These are phyloP conservation scores for Drosophila kuntzei DNA, from an alignment of 2,888 invertebrate species.

Conservation along the genomic window DNA sequence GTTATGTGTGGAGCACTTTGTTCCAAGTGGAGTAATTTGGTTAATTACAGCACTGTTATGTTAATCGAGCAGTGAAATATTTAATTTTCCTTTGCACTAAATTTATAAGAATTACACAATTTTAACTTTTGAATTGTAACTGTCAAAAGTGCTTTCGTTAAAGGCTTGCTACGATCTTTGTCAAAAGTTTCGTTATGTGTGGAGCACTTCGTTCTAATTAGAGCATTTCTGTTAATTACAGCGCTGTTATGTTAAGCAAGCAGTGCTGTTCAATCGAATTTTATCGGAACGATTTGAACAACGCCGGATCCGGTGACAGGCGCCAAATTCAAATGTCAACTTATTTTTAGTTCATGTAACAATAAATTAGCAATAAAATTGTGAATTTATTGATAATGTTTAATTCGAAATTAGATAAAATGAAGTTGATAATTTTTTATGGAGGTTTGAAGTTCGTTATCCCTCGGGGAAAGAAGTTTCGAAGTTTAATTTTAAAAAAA, in stretches of 20 bases:
- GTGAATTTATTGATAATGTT: no score
- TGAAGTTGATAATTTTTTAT: no score
- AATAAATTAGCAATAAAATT: no score
- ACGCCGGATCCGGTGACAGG: no score
- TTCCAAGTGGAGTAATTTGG: conserved; percentile 16
- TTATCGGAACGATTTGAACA: no score
- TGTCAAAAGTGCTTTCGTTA: neutral
- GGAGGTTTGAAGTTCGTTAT: no score
- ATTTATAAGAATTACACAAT: conserved; percentile 1
- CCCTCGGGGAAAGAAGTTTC: no score
- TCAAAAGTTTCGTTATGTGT: neutral
- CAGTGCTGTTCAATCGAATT: no score
- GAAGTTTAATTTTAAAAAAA: no score
- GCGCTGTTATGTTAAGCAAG: neutral
- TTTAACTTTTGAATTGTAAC: conserved; percentile 27
- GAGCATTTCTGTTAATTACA: conserved; percentile 7
- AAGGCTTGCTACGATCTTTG: conserved; percentile 2
- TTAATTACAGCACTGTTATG: conserved; percentile 11
- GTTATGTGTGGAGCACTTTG: neutral
- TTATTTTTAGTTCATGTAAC: no score
- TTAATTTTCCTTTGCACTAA: neutral
- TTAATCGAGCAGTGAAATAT: neutral
- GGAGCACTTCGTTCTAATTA: neutral
- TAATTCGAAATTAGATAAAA: no score
- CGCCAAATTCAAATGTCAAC: no score